Percentiles rank a stretch among this genome's conserved stretches.
phyloP scores from a whole-genome alignment of 2,113 vertebrate species.

The Hippopotamus amphibius region DNA sequence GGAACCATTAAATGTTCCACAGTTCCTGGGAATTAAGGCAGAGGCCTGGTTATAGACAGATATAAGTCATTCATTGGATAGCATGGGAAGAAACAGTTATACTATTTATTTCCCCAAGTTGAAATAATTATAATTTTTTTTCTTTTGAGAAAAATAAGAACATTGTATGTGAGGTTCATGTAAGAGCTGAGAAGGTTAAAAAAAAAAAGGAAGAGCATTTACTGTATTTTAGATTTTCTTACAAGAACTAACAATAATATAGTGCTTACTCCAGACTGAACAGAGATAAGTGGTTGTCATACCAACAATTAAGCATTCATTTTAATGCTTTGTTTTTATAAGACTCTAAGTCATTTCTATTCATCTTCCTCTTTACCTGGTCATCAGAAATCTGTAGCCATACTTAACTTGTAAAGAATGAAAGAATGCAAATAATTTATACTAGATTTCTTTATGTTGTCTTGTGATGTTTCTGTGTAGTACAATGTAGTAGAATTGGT shows the following conservation, averaged over 20 bases:
- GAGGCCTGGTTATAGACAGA: neutral
- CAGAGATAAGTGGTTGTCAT: constrained; percentile 47
- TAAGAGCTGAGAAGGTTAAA: neutral
- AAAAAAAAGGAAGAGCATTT: neutral
- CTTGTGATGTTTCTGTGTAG: neutral
- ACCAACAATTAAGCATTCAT: constrained; percentile 50
- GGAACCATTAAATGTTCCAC: neutral
- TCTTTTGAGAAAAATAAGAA: constrained; percentile 29
- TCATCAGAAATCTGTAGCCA: constrained; percentile 35
- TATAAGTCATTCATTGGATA: neutral
- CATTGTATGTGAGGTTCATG: neutral
- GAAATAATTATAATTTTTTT: constrained; percentile 36
- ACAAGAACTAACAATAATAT: constrained; percentile 29
- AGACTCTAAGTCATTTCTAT: constrained; percentile 27
- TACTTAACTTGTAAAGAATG: constrained; percentile 25
- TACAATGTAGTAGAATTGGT: neutral
- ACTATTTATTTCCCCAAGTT: constrained; percentile 2
- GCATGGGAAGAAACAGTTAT: neutral
- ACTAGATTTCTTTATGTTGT: neutral
- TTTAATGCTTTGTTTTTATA: constrained; percentile 55
- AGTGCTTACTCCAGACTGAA: neutral
- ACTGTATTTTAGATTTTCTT: constrained; percentile 44
- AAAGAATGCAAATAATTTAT: neutral
- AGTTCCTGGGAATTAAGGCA: neutral
- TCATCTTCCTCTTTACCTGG: neutral